These are phyloP conservation scores for Rhinoraja longicauda DNA, from an alignment of 2,797 vertebrate genomes.

Conservation along the genomic window DNA sequence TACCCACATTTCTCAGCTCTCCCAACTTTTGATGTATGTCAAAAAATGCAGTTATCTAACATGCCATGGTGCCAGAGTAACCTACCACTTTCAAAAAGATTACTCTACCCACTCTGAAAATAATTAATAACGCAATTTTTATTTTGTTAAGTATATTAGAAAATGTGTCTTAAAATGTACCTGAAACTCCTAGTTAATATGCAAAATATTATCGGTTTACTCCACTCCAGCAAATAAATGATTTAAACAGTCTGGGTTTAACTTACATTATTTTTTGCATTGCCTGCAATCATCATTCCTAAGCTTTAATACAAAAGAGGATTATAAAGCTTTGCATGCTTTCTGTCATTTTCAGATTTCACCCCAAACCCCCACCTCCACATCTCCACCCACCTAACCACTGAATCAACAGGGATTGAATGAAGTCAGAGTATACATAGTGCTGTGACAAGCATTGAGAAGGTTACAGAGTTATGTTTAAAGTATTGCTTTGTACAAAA, in stretches of 20 bases:
- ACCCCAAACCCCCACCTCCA: background rate
- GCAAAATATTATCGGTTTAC: background rate
- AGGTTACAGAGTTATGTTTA: background rate
- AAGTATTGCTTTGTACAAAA: background rate
- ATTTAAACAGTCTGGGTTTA: slow-evolving; percentile 31
- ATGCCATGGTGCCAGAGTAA: background rate
- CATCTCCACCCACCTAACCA: too few species aligned
- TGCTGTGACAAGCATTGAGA: background rate
- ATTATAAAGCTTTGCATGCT: slow-evolving; percentile 33
- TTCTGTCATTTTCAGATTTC: slow-evolving; percentile 29
- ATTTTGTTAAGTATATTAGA: background rate
- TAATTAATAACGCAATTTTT: background rate
- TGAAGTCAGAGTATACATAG: background rate
- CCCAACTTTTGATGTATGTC: background rate
- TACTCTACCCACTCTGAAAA: background rate
- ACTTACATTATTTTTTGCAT: slow-evolving; percentile 34
- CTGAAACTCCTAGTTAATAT: background rate
- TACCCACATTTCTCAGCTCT: background rate
- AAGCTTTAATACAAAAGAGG: slow-evolving; percentile 28
- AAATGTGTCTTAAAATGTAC: background rate
- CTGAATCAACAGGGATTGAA: slow-evolving; percentile 30
- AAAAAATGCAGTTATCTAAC: background rate
- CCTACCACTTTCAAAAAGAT: background rate
- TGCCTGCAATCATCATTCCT: slow-evolving; percentile 32
- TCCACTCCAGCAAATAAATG: slow-evolving; percentile 16